phyloP scores from a whole-genome alignment of 2,888 invertebrate genomes.

The Nasonia oneida region DNA sequence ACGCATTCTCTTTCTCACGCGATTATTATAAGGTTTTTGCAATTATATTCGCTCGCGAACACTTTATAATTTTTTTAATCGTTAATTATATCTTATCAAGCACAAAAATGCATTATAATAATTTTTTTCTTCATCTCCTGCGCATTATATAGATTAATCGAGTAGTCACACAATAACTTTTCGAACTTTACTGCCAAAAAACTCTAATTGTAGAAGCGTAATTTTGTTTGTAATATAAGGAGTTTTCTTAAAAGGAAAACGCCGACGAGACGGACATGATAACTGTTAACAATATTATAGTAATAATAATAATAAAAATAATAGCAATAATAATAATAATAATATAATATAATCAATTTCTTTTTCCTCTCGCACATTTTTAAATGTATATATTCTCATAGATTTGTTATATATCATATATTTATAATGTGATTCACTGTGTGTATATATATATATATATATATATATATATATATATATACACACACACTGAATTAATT shows the following conservation, averaged over 20 bases:
- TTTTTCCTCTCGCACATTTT: conserved; percentile 52
- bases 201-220: conserved; percentile 51
- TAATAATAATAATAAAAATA: conserved; percentile 55
- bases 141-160: not conserved
- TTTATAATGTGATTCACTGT: conserved; percentile 58
- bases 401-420: conserved; percentile 57
- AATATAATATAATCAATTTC: conserved; percentile 50
- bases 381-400: conserved; percentile 33
- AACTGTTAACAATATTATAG: conserved; percentile 61
- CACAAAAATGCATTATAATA: conserved; percentile 47
- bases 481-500: conserved; percentile 61
- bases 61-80: conserved; percentile 43
- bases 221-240: conserved; percentile 50
- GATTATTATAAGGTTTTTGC: conserved; percentile 49
- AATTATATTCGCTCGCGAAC: conserved; percentile 59
- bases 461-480: conserved; percentile 63
- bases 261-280: conserved; percentile 48
- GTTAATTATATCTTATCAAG: conserved; percentile 45
- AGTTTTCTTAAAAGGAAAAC: conserved; percentile 56
- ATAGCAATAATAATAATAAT: conserved; percentile 45
- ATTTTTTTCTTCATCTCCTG: conserved; percentile 19
- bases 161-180: conserved; percentile 32
- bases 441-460: conserved; percentile 62
- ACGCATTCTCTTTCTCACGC: conserved; percentile 61
- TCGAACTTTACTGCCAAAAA: conserved; percentile 41